A percentile compares a stretch with the other conserved stretches of the same genome.
These are phyloP conservation scores for Eupithecia exiguata DNA, from an alignment of 2,888 invertebrate species.

Conservation along the genomic window DNA sequence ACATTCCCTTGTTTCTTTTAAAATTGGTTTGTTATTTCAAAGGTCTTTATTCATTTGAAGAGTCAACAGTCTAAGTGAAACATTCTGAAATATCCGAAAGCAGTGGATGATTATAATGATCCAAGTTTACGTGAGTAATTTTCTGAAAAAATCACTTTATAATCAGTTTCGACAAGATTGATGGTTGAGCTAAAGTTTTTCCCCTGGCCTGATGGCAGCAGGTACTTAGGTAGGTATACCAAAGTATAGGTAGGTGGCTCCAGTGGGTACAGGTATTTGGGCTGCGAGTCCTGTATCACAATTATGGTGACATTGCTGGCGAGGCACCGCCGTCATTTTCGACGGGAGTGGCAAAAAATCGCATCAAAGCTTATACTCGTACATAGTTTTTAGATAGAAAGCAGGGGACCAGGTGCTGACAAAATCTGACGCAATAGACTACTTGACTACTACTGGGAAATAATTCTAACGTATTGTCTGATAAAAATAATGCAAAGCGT, in stretches of 20 bases:
- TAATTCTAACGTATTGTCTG: too few species aligned
- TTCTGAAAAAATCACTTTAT: not conserved
- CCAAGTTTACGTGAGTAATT: not conserved
- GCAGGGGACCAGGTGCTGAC: not conserved
- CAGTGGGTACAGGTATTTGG: slow-evolving; percentile 9
- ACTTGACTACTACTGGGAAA: too few species aligned
- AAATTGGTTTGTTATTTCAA: not conserved
- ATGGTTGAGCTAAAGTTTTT: not conserved
- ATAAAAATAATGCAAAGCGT: too few species aligned
- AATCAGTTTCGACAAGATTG: not conserved
- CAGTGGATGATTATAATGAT: not conserved
- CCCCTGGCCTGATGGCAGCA: not conserved
- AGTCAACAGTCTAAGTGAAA: not conserved
- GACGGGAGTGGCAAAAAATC: slow-evolving; percentile 58
- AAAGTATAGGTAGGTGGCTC: not conserved
- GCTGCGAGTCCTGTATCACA: slow-evolving; percentile 46
- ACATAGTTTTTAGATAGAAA: slow-evolving; percentile 8
- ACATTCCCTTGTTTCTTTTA: not conserved
- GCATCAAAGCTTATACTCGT: slow-evolving; percentile 56
- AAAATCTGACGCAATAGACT: not conserved
- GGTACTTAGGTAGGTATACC: not conserved
- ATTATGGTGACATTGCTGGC: slow-evolving; percentile 58
- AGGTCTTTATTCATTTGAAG: too few species aligned
- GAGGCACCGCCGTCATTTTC: slow-evolving; percentile 47
- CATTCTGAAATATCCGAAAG: not conserved